These are phyloP conservation scores for Habroteleia sp. DNA, from an alignment of 2,888 invertebrate genomes.

Conservation along the genomic window DNA sequence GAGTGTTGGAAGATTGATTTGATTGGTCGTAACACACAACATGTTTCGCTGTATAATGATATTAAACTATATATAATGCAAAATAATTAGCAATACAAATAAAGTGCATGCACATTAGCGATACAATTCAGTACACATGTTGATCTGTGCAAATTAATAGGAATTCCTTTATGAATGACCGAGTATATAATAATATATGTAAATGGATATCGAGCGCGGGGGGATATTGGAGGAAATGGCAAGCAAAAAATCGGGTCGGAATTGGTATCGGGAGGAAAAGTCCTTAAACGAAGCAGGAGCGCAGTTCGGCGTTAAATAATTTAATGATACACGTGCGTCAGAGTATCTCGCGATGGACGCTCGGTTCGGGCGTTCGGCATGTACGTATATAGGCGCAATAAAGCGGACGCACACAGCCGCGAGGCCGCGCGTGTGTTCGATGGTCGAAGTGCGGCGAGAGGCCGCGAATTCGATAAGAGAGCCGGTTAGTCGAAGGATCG, in stretches of 20 bases:
- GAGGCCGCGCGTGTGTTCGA: conserved; percentile 32
- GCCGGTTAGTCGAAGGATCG: conserved; percentile 66
- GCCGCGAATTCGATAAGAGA: conserved; percentile 74
- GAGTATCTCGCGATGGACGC: conserved; percentile 31
- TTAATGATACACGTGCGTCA: conserved; percentile 27
- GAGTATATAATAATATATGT: too few species aligned
- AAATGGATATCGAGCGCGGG: too few species aligned
- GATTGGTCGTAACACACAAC: too few species aligned
- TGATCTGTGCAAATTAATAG: too few species aligned
- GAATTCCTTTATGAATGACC: too few species aligned
- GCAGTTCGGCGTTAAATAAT: conserved; percentile 38
- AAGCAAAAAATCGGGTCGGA: not conserved
- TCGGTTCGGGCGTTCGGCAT: conserved; percentile 12
- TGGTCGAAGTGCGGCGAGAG: conserved; percentile 51
- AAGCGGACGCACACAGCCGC: conserved; percentile 23
- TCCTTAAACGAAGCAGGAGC: conserved; percentile 1
- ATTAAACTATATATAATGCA: too few species aligned
- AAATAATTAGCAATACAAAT: too few species aligned
- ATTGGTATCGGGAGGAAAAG: not conserved
- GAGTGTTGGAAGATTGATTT: too few species aligned
- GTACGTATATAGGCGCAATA: conserved; percentile 36
- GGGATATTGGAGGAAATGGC: too few species aligned
- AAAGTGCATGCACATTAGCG: too few species aligned
- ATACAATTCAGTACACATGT: too few species aligned
- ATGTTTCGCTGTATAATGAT: too few species aligned